phyloP scores from a whole-genome alignment of 2,113 vertebrate genomes.

The Cheilinus undulatus region DNA sequence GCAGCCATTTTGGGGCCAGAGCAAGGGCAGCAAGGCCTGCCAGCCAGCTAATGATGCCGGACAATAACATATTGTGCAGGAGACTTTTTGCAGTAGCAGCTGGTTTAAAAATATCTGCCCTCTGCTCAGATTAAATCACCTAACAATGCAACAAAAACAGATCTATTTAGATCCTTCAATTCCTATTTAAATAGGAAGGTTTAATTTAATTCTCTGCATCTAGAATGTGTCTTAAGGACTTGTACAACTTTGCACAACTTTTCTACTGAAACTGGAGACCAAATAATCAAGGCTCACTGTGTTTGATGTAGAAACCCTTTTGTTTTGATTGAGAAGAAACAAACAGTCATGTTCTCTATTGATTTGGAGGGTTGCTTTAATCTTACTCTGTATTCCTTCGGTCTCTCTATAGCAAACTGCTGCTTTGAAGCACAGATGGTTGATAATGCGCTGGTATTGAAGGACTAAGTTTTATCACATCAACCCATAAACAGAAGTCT shows the following conservation, averaged over 20 bases:
- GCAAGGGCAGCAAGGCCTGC: constrained; percentile 27
- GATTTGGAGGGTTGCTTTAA: neutral
- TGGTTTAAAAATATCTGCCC: constrained; percentile 29
- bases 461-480: too few species aligned
- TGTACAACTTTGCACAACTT: neutral
- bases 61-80: neutral
- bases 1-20: constrained; percentile 50
- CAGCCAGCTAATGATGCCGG: constrained; percentile 44
- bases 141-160: neutral
- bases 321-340: neutral
- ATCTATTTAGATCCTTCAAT: neutral
- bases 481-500: too few species aligned
- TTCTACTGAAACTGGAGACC: neutral
- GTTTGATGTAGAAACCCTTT: neutral
- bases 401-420: too few species aligned
- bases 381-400: neutral
- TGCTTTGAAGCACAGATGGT: too few species aligned
- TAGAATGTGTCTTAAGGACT: too few species aligned
- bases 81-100: neutral
- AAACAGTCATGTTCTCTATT: neutral
- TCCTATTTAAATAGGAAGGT: neutral
- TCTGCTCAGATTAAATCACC: constrained; percentile 1
- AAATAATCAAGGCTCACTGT: neutral
- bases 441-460: too few species aligned
- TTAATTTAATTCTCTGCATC: neutral